A percentile compares a stretch with the other conserved stretches of the same genome.
Conservation (phyloP, 2,113 vertebrate genomes). For the Anoplopoma fimbria region DNA sequence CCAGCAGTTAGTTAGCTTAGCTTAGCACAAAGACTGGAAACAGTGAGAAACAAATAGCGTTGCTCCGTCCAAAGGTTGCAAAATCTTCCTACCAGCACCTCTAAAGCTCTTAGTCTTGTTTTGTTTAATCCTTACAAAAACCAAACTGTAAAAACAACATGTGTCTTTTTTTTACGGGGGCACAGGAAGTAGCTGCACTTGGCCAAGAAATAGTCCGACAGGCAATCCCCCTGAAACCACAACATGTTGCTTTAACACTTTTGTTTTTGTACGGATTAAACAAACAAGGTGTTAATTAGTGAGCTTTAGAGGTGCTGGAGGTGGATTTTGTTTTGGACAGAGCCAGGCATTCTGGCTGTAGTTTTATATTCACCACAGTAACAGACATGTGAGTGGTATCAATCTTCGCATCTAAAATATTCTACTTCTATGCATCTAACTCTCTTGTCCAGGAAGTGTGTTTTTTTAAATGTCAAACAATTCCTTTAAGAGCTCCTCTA, state of each 20-base stretch:
- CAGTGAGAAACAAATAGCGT: not conserved
- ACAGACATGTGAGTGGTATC: not conserved
- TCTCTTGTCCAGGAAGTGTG: not conserved
- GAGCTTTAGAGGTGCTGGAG: not conserved
- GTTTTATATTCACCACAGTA: not conserved
- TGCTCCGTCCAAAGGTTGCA: not conserved
- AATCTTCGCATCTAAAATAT: not conserved
- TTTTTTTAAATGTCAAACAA: not conserved
- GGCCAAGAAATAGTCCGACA: slow-evolving; percentile 3
- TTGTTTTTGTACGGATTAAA: not conserved
- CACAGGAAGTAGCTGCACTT: not conserved
- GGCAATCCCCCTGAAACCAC: not conserved
- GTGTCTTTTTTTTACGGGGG: not conserved
- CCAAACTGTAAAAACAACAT: not conserved
- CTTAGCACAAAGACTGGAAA: not conserved
- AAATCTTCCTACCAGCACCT: not conserved
- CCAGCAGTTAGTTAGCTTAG: not conserved
- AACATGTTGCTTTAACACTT: not conserved
- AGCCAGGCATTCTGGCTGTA: not conserved
- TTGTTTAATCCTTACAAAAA: not conserved
- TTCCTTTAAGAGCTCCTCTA: not conserved
- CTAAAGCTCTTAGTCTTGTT: not conserved
- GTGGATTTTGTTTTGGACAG: not conserved
- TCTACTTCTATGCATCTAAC: not conserved
- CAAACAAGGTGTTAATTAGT: not conserved